Evolutionary conservation across 2,888 invertebrate genomes (phyloP).

Genomic region (Congeria kusceri): DNA sequence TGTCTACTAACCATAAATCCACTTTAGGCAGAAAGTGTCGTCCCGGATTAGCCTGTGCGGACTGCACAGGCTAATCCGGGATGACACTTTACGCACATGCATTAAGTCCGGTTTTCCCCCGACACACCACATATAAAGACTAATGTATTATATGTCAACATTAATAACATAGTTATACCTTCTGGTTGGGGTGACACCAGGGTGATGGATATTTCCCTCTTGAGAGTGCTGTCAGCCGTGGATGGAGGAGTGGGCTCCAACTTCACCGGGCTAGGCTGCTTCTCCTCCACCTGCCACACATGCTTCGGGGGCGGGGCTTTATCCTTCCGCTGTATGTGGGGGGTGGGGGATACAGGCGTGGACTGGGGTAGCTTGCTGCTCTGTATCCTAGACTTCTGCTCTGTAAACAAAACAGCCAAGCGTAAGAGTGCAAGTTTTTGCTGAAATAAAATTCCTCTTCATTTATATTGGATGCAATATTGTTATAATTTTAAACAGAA

Average conservation of each 20-base stretch:
- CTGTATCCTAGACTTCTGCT: conserved; percentile 36
- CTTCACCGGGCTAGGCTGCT: conserved; percentile 6
- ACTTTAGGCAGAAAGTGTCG: too few relatives aligned
- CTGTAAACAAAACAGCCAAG: neutral
- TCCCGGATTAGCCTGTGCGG: too few relatives aligned
- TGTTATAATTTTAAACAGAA: too few relatives aligned
- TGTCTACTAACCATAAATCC: too few relatives aligned
- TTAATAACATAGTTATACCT: conserved; percentile 19
- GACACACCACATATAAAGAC: too few relatives aligned
- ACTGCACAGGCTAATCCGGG: too few relatives aligned
- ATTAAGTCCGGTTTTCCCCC: too few relatives aligned
- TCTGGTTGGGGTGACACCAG: conserved; percentile 44
- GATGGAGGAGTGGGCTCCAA: conserved; percentile 3
- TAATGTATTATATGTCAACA: neutral
- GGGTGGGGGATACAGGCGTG: conserved; percentile 48
- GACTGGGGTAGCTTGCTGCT: conserved; percentile 40
- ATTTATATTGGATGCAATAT: too few relatives aligned
- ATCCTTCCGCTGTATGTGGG: conserved; percentile 19
- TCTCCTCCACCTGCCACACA: conserved; percentile 50
- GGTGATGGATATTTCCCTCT: conserved; percentile 54
- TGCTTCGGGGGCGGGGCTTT: conserved; percentile 39
- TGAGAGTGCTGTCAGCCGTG: conserved; percentile 1
- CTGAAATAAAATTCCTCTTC: too few relatives aligned
- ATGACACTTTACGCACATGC: too few relatives aligned
- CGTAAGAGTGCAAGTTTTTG: too few relatives aligned